A percentile compares a stretch with the other conserved stretches of the same genome.
These are phyloP conservation scores for Drosophila multiciliata DNA, from an alignment of 2,888 invertebrate species.

Conservation along the genomic window DNA sequence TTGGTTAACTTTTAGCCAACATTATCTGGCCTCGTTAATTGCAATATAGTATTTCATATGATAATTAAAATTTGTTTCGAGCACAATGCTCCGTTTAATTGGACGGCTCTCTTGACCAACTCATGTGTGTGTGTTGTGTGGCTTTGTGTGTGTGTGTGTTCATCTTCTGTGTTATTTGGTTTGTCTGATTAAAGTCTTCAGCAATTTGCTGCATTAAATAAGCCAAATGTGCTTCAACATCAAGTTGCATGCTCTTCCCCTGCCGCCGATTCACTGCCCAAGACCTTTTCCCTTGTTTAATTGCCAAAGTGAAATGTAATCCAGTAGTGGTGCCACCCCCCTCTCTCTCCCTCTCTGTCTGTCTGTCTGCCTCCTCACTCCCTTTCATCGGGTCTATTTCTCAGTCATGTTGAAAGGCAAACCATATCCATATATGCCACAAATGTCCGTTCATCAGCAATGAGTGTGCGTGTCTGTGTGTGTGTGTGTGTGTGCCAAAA, in stretches of 20 bases:
- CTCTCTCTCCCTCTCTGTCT: not conserved
- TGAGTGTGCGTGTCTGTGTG: slow-evolving; percentile 12
- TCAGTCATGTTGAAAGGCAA: slow-evolving; percentile 50
- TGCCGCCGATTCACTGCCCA: not conserved
- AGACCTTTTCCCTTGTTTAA: slow-evolving; percentile 49
- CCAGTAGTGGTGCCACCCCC: slow-evolving; percentile 31
- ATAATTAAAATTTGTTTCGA: slow-evolving; percentile 41
- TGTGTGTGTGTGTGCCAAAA: slow-evolving; percentile 24
- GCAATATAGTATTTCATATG: slow-evolving; percentile 32
- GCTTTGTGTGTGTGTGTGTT: not conserved
- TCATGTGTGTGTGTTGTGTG: not conserved
- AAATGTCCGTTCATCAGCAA: slow-evolving; percentile 65
- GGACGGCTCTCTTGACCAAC: slow-evolving; percentile 10
- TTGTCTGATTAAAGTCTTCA: slow-evolving; percentile 31
- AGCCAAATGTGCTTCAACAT: slow-evolving; percentile 59
- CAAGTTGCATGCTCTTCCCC: slow-evolving; percentile 29
- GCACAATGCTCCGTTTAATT: slow-evolving; percentile 19
- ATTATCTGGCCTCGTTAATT: slow-evolving; percentile 16
- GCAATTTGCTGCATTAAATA: slow-evolving; percentile 60
- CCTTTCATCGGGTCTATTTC: slow-evolving; percentile 10
- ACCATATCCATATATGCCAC: slow-evolving; percentile 62
- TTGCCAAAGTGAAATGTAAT: slow-evolving; percentile 68
- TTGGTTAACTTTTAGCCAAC: slow-evolving; percentile 4
- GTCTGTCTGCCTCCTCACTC: not conserved
- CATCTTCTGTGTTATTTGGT: not conserved